Evolutionary conservation across 2,113 vertebrate genomes (phyloP).

Genomic region (Nyctereutes procyonoides): DNA sequence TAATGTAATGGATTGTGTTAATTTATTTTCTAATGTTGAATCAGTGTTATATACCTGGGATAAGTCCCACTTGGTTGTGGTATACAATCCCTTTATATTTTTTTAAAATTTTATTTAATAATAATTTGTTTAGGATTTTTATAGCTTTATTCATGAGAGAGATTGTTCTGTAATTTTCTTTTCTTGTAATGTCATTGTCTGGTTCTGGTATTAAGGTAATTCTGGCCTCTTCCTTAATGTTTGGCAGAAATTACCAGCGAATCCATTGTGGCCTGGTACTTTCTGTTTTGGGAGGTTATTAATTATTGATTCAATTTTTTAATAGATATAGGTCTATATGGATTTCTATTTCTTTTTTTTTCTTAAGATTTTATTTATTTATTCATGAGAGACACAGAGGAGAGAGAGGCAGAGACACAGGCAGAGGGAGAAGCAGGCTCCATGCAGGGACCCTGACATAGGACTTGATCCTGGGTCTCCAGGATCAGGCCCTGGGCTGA

Average conservation of each 20-base stretch:
- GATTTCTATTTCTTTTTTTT: not conserved
- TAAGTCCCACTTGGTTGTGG: not conserved
- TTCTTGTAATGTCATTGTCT: not conserved
- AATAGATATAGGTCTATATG: not conserved
- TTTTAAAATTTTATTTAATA: not conserved
- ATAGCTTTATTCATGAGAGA: not conserved
- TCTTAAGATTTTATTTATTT: too few relatives aligned
- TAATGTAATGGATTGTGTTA: not conserved
- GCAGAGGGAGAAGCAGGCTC: too few relatives aligned
- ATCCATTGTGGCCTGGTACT: not conserved
- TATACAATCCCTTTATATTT: not conserved
- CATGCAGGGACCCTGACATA: too few relatives aligned
- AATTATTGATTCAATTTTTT: not conserved
- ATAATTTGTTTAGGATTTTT: not conserved
- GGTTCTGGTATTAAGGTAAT: not conserved
- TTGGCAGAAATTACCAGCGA: not conserved
- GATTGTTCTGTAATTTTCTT: not conserved
- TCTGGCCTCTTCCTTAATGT: not conserved
- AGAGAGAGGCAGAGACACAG: too few relatives aligned
- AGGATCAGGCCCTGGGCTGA: too few relatives aligned
- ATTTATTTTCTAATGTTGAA: not conserved
- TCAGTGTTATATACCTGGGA: not conserved
- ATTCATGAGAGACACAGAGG: too few relatives aligned
- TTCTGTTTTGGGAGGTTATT: not conserved
- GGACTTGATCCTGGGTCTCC: too few relatives aligned